Evolutionary conservation across 1,140 invertebrate genomes (phyloP), one percentile per base, ranked within the genome.

Genomic region (Bursaphelenchus mucronatus): DNA sequence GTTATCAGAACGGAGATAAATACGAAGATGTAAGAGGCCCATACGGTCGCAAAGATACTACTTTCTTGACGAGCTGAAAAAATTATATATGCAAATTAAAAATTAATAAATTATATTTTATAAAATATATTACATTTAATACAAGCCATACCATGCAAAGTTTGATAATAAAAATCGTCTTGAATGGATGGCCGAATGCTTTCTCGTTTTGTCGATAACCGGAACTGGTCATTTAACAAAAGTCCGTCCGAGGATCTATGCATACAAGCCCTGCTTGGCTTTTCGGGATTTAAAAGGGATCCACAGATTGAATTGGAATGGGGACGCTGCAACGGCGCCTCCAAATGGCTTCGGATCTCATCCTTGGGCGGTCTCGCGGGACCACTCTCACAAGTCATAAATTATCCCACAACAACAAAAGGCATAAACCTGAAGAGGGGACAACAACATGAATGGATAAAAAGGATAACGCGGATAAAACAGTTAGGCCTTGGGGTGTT

Each of bases 1-100:
- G 63, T 68, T 11, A 68, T 19, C 15, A 69, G 45, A 68, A 68
- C 52, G 43, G 66, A 50, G 21, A 68, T 57, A 61, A 66, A 68
- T 8, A 68, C 52, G 21, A 69, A 68, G 43, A 68, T 19, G 43
- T 68, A 68, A 3, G 66, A 68, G 8, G 65, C 66, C 66, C 66
- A 68, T 15, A 68, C 65, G 11, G 58, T 47, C n/a, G 58, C 64
- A 7, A 65, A 68, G 7, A 61, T 39, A 15, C n/a, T 15, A 4
- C n/a, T 30, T 4, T 55, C n/a, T n/a, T 55, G 54, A 30, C 54
- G 54, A n/a, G 19, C 54, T 55, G 13, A 55, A 55, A 44, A 15
- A 4, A n/a, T 15, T 39, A 55, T 39, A n/a, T 4, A n/a, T 54
- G 53, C 15, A 9, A 10, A 15, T 10, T 46, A 10, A 9, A 54